These are phyloP conservation scores for Lepidocolaptes lacrymiger DNA, from an alignment of 2,797 vertebrate genomes.

Conservation along the genomic window DNA sequence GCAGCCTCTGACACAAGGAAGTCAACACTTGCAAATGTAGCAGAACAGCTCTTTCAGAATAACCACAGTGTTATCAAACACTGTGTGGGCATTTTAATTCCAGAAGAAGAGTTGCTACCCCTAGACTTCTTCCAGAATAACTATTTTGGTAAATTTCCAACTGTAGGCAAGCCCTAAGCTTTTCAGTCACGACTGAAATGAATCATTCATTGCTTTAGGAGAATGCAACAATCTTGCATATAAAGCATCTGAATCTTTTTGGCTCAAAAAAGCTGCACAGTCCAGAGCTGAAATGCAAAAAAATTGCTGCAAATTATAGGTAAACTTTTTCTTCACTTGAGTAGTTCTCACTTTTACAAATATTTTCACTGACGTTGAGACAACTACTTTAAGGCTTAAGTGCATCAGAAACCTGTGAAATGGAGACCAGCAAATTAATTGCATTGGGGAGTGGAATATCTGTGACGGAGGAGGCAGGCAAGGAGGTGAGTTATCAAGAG, in stretches of 20 bases:
- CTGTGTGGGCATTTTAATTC: slow-evolving; percentile 60
- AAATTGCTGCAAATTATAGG: slow-evolving; percentile 11
- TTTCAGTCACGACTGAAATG: slow-evolving; percentile 71
- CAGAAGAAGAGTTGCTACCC: slow-evolving; percentile 40
- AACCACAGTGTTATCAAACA: background rate
- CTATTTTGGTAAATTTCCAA: slow-evolving; percentile 71
- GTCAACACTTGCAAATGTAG: slow-evolving; percentile 37
- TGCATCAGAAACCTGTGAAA: background rate
- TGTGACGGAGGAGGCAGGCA: background rate
- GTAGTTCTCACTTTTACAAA: background rate
- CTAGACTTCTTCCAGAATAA: slow-evolving; percentile 62
- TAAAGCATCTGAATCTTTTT: slow-evolving; percentile 23
- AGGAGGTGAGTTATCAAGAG: background rate
- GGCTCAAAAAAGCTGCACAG: slow-evolving; percentile 8
- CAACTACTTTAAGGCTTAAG: background rate
- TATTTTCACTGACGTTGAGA: background rate
- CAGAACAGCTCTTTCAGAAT: slow-evolving; percentile 12
- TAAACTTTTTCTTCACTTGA: slow-evolving; percentile 2
- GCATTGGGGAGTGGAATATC: background rate
- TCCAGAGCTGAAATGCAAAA: background rate
- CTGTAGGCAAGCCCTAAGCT: slow-evolving; percentile 60
- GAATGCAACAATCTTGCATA: slow-evolving; percentile 37
- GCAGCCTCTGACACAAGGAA: background rate
- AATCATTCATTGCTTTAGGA: slow-evolving; percentile 64
- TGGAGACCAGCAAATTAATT: background rate